These are phyloP conservation scores for Drosophila sp. DNA, from an alignment of 1,140 invertebrate genomes.

Conservation along the genomic window DNA sequence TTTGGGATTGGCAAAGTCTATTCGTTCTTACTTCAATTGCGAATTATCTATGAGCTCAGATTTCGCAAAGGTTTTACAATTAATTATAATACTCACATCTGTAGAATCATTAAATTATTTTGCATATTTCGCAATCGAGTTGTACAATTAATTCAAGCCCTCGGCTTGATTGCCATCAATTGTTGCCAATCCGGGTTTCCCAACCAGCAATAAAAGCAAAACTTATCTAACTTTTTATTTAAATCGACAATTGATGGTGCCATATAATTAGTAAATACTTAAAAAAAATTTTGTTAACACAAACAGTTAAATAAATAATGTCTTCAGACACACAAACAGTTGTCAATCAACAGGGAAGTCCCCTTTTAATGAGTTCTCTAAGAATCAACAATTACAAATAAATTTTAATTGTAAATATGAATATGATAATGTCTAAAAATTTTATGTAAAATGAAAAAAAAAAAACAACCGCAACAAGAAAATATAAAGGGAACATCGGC, in stretches of 20 bases:
- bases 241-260: slow-evolving; percentile 31
- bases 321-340: neutral
- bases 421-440: too few relatives aligned
- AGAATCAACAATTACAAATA: neutral
- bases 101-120: slow-evolving; percentile 52
- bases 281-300: slow-evolving; percentile 10
- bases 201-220: slow-evolving; percentile 21
- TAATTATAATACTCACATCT: slow-evolving; percentile 36
- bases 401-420: neutral
- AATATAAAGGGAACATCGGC: neutral
- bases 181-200: slow-evolving; percentile 49
- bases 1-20: slow-evolving; percentile 10
- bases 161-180: slow-evolving; percentile 28
- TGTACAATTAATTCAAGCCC: slow-evolving; percentile 38
- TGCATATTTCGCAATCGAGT: slow-evolving; percentile 59
- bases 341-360: slow-evolving; percentile 3
- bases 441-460: too few relatives aligned
- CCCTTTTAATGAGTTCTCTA: neutral
- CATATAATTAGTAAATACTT: slow-evolving; percentile 11
- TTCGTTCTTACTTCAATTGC: slow-evolving; percentile 6
- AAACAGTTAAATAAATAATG: neutral
- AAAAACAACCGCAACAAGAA: neutral
- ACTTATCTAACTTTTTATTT: slow-evolving; percentile 35
- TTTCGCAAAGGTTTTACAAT: slow-evolving; percentile 47
- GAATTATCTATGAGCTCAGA: slow-evolving; percentile 11